Conservation (phyloP, 2,113 vertebrate species). For the Pluvianellus socialis region DNA sequence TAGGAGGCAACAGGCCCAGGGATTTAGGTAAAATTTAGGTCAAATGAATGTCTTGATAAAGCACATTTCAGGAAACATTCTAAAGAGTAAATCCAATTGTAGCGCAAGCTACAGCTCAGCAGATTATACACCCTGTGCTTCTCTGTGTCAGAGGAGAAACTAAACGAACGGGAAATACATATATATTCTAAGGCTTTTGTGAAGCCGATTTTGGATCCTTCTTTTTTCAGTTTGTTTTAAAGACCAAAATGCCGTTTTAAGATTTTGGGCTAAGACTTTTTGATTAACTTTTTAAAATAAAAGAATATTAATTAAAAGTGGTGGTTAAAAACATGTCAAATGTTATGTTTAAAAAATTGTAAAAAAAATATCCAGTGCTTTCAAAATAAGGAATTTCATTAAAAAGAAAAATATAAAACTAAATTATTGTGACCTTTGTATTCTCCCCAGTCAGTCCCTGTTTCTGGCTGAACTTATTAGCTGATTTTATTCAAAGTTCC, state of each 20-base stretch:
- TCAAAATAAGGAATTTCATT: background rate
- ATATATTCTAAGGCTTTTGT: background rate
- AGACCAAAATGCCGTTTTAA: background rate
- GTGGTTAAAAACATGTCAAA: background rate
- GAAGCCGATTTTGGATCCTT: background rate
- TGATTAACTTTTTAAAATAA: background rate
- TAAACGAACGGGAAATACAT: background rate
- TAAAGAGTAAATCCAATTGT: background rate
- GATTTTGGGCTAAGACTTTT: background rate
- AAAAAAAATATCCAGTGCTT: background rate
- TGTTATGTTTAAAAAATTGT: background rate
- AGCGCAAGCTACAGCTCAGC: background rate
- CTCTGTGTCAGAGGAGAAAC: background rate
- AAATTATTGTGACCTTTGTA: background rate
- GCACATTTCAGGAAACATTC: background rate
- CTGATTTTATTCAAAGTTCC: background rate
- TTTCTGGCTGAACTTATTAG: conserved; percentile 1
- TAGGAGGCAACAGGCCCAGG: background rate
- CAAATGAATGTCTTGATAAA: background rate
- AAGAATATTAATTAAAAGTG: background rate
- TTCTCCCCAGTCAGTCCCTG: background rate
- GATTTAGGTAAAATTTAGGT: background rate
- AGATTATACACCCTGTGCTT: background rate
- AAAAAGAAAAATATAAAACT: background rate
- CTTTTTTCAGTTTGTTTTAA: too few relatives aligned